phyloP scores from a whole-genome alignment of 2,888 invertebrate species.

The Conops quadrifasciatus region DNA sequence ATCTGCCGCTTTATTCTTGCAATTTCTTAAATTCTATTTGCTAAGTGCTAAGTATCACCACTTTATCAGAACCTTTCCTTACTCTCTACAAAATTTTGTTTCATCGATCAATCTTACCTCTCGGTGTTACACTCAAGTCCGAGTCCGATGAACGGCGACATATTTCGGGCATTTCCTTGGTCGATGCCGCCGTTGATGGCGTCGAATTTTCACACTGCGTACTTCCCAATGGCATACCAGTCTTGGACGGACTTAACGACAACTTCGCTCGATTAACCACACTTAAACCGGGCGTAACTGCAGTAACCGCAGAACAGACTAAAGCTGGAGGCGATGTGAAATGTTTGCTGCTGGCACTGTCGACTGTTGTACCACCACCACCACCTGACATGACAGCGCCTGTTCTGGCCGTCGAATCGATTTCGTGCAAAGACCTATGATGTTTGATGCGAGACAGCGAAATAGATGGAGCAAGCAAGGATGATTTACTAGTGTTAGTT shows the following conservation, averaged over 20 bases:
- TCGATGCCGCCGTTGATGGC: slow-evolving; percentile 66
- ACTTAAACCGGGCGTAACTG: slow-evolving; percentile 63
- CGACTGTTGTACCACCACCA: slow-evolving; percentile 35
- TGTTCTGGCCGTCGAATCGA: slow-evolving; percentile 42
- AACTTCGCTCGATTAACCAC: slow-evolving; percentile 68
- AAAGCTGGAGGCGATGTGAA: slow-evolving; percentile 51
- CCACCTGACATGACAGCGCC: no score
- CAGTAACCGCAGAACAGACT: slow-evolving; percentile 41
- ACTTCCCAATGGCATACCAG: slow-evolving; percentile 9
- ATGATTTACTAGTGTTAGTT: slow-evolving; percentile 51
- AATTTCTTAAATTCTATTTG: no score
- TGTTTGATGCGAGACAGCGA: slow-evolving; percentile 47
- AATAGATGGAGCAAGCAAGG: slow-evolving; percentile 65
- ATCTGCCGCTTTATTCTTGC: no score
- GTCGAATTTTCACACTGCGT: slow-evolving; percentile 61
- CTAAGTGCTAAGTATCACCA: no score
- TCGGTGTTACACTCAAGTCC: slow-evolving; percentile 90
- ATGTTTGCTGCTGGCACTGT: slow-evolving; percentile 43
- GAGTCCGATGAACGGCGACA: slow-evolving; percentile 91
- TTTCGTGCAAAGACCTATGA: slow-evolving; percentile 59
- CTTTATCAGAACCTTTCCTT: no score
- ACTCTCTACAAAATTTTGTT: no score
- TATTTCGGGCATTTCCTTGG: slow-evolving; percentile 66
- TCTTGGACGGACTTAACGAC: slow-evolving; percentile 69
- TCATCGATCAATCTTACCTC: slow-evolving; percentile 72